Evolutionary conservation across 2,113 vertebrate species (phyloP).

Genomic region (Sterna hirundo): DNA sequence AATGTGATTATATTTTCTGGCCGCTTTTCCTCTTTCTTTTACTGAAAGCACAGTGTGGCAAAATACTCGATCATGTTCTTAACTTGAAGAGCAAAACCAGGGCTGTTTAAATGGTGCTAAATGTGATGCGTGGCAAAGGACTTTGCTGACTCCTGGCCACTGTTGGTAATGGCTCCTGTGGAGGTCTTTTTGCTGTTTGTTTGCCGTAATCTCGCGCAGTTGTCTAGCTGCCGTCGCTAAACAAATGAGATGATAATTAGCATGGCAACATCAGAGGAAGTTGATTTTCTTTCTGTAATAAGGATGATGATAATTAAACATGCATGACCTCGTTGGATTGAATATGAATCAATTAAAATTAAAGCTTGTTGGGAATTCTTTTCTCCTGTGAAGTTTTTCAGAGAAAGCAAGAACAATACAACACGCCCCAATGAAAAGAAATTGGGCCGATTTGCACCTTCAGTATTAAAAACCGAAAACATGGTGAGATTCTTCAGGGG

Average conservation of each 20-base stretch:
- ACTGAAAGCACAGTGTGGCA: background rate
- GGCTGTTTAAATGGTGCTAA: background rate
- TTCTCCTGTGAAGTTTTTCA: background rate
- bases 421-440: background rate
- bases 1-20: background rate
- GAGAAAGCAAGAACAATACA: background rate
- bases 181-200: background rate
- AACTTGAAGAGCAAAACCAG: background rate
- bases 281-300: constrained; percentile 56
- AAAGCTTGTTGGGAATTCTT: constrained; percentile 26
- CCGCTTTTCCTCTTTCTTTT: background rate
- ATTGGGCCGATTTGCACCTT: background rate
- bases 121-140: background rate
- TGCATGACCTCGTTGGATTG: constrained; percentile 45
- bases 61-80: background rate
- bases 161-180: background rate
- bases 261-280: constrained; percentile 54
- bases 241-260: constrained; percentile 60
- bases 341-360: constrained; percentile 53
- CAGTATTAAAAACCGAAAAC: background rate
- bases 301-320: constrained; percentile 60
- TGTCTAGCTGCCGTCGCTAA: constrained; percentile 8
- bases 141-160: background rate
- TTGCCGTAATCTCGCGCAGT: background rate
- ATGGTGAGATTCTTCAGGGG: background rate